phyloP scores from a whole-genome alignment of 2,797 vertebrate species.

The Spatula clypeata region DNA sequence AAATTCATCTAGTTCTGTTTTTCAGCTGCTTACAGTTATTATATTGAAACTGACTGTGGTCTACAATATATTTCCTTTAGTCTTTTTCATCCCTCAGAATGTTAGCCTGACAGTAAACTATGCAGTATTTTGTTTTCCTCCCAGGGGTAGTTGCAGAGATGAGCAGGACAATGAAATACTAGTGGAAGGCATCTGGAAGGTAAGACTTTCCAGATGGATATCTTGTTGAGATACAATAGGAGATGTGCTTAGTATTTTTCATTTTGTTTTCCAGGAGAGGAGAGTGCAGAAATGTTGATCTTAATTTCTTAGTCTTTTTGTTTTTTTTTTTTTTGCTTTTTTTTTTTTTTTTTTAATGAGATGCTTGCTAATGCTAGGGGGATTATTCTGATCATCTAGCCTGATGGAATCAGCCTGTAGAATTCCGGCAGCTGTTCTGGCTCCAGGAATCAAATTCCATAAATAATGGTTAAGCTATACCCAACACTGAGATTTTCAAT shows the following conservation, averaged over 20 bases:
- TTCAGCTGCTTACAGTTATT: not conserved
- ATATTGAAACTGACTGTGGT: not conserved
- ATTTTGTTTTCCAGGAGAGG: not conserved
- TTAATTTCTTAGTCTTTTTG: not conserved
- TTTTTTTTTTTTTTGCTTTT: not conserved
- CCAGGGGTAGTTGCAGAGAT: constrained; percentile 27
- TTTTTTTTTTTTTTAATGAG: not conserved
- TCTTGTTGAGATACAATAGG: constrained; percentile 44
- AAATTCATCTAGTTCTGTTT: not conserved
- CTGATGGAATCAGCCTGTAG: not conserved
- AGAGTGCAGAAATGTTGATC: not conserved
- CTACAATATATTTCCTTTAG: not conserved
- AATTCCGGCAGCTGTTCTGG: constrained; percentile 5
- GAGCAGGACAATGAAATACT: constrained; percentile 42
- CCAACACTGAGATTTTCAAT: not conserved
- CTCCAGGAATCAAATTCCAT: not conserved
- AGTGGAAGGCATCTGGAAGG: constrained; percentile 61
- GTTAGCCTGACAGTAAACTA: constrained; percentile 14
- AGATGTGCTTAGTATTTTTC: not conserved
- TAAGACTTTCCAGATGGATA: constrained; percentile 62
- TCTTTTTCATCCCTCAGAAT: not conserved
- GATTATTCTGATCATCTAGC: not conserved
- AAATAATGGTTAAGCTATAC: not conserved
- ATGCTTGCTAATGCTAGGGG: not conserved
- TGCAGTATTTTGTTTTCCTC: not conserved